Conservation (phyloP, 64 coral and sea anemone genomes). For the Stylophora pistillata region DNA sequence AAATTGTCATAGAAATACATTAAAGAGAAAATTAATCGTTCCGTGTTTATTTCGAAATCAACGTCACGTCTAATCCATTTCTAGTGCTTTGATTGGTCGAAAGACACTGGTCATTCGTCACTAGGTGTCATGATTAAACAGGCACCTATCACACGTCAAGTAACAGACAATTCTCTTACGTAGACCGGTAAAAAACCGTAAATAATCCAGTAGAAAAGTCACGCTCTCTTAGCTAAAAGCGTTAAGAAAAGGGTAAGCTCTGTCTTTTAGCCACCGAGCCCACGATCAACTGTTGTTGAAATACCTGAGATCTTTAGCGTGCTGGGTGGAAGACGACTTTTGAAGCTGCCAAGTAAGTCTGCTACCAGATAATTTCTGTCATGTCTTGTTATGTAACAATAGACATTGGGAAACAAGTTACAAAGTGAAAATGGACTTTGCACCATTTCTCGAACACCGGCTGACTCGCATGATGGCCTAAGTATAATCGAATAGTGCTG, state of each 20-base stretch:
- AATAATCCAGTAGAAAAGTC: not conserved
- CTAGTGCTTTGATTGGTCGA: not conserved
- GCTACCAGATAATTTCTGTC: too few species aligned
- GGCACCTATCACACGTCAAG: not conserved
- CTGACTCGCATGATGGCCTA: too few species aligned
- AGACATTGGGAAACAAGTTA: too few species aligned
- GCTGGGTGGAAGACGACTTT: too few species aligned
- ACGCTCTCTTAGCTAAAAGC: not conserved
- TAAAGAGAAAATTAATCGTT: too few species aligned
- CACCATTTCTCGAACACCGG: too few species aligned
- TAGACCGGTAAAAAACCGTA: constrained; percentile 12
- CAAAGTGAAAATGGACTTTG: too few species aligned
- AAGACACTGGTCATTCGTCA: not conserved
- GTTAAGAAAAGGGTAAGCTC: not conserved
- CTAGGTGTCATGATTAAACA: not conserved
- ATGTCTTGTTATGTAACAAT: too few species aligned
- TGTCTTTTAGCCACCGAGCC: not conserved
- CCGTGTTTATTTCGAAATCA: not conserved
- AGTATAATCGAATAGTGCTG: too few species aligned
- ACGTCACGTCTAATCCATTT: constrained; percentile 1
- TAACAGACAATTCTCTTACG: constrained; percentile 9
- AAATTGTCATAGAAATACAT: too few species aligned
- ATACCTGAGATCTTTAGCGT: not conserved
- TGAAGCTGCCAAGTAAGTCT: not conserved
- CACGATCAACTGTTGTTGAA: not conserved